Conservation (phyloP, 2,113 vertebrate species). For the Galeopterus variegatus region DNA sequence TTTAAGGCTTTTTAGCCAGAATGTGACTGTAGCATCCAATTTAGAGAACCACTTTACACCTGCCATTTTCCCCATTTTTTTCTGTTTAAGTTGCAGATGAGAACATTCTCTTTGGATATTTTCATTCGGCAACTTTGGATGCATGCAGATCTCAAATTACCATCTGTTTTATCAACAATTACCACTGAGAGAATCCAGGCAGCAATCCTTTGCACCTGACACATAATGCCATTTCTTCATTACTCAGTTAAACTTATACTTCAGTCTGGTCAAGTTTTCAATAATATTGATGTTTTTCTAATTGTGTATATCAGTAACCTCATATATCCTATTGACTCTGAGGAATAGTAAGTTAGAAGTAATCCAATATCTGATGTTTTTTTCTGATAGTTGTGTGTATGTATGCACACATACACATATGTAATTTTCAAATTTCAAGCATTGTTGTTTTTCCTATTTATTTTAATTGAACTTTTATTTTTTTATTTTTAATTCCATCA, state of each 20-base stretch:
- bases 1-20: background rate
- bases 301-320: slow-evolving; percentile 39
- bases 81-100: slow-evolving; percentile 51
- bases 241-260: background rate
- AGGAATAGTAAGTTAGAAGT: slow-evolving; percentile 28
- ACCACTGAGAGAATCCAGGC: background rate
- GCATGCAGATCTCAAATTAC: background rate
- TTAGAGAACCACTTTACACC: background rate
- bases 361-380: background rate
- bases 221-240: slow-evolving; percentile 1
- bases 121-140: slow-evolving; percentile 45
- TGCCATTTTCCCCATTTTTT: slow-evolving; percentile 38
- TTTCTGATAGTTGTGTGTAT: background rate
- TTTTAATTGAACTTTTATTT: background rate
- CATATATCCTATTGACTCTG: slow-evolving; percentile 32
- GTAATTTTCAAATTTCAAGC: slow-evolving; percentile 40
- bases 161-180: slow-evolving; percentile 43
- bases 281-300: slow-evolving; percentile 60
- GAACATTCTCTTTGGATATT: slow-evolving; percentile 48
- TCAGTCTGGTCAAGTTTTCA: slow-evolving; percentile 4
- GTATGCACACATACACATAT: background rate
- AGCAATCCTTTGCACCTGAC: background rate
- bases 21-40: background rate
- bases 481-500: background rate
- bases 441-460: background rate